Evolutionary conservation across 2,113 vertebrate species (phyloP).

Genomic region (Tachuris rubrigastra): DNA sequence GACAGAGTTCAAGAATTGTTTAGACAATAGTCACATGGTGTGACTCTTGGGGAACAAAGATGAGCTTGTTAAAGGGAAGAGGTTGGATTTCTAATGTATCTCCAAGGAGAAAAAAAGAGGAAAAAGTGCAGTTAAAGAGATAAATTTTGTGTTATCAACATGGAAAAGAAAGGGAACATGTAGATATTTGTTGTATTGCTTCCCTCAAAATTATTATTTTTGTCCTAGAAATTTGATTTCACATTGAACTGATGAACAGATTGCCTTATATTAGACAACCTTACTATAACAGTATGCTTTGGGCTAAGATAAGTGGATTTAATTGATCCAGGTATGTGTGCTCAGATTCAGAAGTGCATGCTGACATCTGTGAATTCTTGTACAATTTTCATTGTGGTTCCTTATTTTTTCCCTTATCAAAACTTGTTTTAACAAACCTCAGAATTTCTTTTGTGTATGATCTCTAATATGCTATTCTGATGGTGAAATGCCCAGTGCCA

Average conservation of each 20-base stretch:
- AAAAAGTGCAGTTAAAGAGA: background rate
- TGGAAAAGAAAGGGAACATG: background rate
- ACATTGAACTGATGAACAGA: background rate
- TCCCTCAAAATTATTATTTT: background rate
- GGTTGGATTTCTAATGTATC: background rate
- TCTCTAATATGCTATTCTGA: background rate
- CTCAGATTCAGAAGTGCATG: background rate
- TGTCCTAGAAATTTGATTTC: background rate
- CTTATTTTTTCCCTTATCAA: background rate
- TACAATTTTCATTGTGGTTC: background rate
- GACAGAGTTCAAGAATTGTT: background rate
- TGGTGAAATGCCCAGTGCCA: background rate
- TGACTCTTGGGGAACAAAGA: background rate
- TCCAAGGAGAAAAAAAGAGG: background rate
- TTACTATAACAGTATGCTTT: background rate
- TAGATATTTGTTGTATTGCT: background rate
- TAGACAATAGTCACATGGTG: background rate
- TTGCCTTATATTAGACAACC: background rate
- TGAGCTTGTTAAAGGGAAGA: background rate
- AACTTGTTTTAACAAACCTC: background rate
- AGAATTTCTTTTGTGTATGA: background rate
- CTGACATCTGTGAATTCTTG: background rate
- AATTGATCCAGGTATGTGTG: background rate
- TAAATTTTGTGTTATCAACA: background rate
- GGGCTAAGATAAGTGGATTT: background rate